phyloP scores from a whole-genome alignment of 2,888 invertebrate genomes.

The Chromoteleia sp. region DNA sequence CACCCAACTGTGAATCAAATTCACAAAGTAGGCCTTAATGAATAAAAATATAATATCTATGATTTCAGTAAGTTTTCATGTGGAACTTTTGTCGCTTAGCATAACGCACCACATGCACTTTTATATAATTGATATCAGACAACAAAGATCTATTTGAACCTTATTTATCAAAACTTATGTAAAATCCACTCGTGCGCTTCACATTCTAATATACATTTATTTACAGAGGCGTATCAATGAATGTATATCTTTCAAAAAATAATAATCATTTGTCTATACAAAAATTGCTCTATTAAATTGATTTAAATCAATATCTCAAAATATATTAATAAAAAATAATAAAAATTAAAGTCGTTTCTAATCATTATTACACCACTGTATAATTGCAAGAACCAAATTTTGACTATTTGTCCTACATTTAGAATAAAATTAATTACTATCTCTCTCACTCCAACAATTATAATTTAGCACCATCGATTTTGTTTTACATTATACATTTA shows the following conservation, averaged over 20 bases:
- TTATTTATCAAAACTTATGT: neutral
- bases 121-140: neutral
- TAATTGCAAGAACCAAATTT: neutral
- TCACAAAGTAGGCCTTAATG: neutral
- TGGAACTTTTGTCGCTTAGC: neutral
- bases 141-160: neutral
- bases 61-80: neutral
- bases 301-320: too few species aligned
- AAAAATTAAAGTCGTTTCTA: neutral
- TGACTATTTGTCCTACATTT: neutral
- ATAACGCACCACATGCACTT: constrained; percentile 8
- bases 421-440: neutral
- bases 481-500: constrained; percentile 7
- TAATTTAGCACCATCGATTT: constrained; percentile 15
- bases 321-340: too few species aligned
- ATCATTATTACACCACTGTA: constrained; percentile 20
- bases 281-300: too few species aligned
- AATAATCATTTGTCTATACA: too few species aligned
- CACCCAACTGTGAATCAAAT: neutral
- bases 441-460: neutral
- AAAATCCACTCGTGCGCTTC: constrained; percentile 2
- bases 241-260: too few species aligned
- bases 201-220: neutral
- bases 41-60: constrained; percentile 19
- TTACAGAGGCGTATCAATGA: neutral